Percentiles rank a stretch among this genome's conserved stretches.
These are phyloP conservation scores for Centropus bengalensis DNA, from an alignment of 2,113 vertebrate species.

Conservation along the genomic window DNA sequence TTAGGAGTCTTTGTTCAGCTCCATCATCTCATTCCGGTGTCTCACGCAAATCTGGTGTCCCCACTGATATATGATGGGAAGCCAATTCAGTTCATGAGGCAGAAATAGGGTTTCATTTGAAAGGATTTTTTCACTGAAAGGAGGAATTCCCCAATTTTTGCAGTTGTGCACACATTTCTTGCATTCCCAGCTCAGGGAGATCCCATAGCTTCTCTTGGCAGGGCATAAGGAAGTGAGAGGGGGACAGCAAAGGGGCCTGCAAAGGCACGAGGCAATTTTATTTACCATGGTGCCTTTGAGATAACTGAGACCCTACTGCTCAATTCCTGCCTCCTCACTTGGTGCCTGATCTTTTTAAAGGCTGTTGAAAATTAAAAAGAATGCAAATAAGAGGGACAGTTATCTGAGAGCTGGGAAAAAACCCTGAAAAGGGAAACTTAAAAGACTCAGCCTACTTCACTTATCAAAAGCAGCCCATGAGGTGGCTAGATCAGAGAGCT, in stretches of 20 bases:
- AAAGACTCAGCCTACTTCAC: conserved; percentile 46
- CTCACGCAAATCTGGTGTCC: not conserved
- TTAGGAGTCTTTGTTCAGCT: not conserved
- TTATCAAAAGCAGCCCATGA: conserved; percentile 8
- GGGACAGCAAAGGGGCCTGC: not conserved
- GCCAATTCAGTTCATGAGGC: not conserved
- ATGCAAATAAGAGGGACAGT: conserved; percentile 1
- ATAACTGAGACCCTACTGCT: not conserved
- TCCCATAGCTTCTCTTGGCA: not conserved
- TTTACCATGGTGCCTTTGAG: not conserved
- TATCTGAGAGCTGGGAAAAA: not conserved
- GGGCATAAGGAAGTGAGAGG: not conserved
- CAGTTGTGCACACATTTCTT: not conserved
- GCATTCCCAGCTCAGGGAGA: not conserved
- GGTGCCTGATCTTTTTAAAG: not conserved
- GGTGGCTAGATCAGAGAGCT: conserved; percentile 15
- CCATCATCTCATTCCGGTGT: not conserved
- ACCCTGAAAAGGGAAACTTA: conserved; percentile 16
- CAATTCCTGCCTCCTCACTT: not conserved
- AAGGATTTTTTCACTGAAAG: not conserved
- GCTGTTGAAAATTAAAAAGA: conserved; percentile 17
- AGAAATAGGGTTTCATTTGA: not conserved
- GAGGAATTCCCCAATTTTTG: not conserved
- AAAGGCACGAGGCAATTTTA: not conserved
- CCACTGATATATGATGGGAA: not conserved